Conservation (phyloP, 2,113 vertebrate genomes). For the Cepphus grylle region DNA sequence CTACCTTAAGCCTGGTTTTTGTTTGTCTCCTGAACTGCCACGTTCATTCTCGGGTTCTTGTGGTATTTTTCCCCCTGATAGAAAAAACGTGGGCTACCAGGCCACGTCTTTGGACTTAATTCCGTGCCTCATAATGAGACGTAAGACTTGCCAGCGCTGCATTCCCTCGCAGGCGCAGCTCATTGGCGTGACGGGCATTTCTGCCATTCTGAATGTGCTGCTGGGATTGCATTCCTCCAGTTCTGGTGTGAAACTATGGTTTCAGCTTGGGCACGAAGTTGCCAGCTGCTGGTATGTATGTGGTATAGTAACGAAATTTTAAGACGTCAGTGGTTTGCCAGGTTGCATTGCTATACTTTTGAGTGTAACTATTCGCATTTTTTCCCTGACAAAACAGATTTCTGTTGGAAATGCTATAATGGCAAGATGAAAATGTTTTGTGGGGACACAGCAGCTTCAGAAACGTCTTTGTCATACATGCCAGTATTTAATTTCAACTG, state of each 20-base stretch:
- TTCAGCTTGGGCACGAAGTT: background rate
- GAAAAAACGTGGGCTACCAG: background rate
- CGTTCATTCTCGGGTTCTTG: background rate
- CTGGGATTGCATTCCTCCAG: background rate
- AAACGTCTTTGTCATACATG: background rate
- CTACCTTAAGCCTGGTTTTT: background rate
- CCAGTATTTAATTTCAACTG: background rate
- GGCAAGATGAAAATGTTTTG: background rate
- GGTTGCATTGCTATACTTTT: background rate
- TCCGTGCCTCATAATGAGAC: background rate
- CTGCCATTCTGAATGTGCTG: background rate
- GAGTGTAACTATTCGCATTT: background rate
- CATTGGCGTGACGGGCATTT: accelerated
- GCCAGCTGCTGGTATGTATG: background rate
- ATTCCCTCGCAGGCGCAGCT: background rate
- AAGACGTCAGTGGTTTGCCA: background rate
- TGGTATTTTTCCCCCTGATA: background rate
- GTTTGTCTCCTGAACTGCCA: background rate
- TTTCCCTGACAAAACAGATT: background rate
- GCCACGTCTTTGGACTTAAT: background rate
- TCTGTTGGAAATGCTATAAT: background rate
- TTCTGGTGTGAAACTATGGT: background rate
- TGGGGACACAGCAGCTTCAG: background rate
- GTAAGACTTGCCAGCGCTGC: accelerated
- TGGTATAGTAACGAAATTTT: background rate